Evolutionary conservation across 1,140 invertebrate species (phyloP), one percentile per base, ranked within the genome.

Genomic region (Monochamus saltuarius): DNA sequence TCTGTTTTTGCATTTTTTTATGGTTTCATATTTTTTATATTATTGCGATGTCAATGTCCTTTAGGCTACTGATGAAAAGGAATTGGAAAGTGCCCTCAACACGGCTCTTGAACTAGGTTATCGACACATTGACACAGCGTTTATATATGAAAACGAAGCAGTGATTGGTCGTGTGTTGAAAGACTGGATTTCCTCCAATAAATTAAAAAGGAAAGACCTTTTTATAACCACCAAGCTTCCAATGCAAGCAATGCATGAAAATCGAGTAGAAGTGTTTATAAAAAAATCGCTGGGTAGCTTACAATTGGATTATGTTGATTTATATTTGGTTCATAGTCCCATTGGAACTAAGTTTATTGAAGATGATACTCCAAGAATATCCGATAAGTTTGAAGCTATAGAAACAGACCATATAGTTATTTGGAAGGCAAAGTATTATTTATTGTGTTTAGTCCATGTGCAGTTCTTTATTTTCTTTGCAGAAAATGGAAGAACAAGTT

Each of bases 101-200:
- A 77, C 77, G 51, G 90, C 85, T 10, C 68, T 88, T 8, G 80
- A 84, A 64, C 77, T 80, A 49, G 85, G 89, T 8, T 91, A 90
- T 67, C 81, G 88, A 38, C 90, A 90, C 64, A 90, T 94, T 57
- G 91, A 94, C 72, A 90, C 89, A 9, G 90, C 90, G 29, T 87
- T 86, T 63, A 85, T 87, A 73, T 94, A 94, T 70, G 82, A 85
- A 60, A 95, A 94, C 73, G 92, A 94, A 77, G 81, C 84, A 59
- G 83, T 84, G 4, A 91, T 94, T 70, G 91, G 91, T 13, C 82
- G 81, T 45, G 86, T 87, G 40, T 77, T 94, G 9, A 85, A 88
- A 67, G 81, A 85, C 72, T 91, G 89, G 87, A 79, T 93, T 46
- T 76, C 83, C 56, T 79, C 84, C 40, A 87, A 87, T 13, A 84